Evolutionary conservation across 2,113 vertebrate genomes (phyloP), one percentile per base, ranked within the genome.

Genomic region (Athene cunicularia): DNA sequence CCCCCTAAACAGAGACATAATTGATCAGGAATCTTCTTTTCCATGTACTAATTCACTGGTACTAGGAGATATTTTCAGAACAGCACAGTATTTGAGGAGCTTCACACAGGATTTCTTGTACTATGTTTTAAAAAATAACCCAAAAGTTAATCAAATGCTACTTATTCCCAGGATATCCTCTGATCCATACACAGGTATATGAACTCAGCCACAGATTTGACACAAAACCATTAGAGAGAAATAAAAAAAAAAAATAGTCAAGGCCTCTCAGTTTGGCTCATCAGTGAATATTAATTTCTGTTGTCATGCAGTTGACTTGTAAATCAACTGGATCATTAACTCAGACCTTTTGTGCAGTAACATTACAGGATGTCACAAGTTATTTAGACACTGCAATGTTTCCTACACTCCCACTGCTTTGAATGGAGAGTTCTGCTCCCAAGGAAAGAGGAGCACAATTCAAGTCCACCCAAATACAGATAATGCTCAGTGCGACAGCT

Each of bases 291-390:
- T 97, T 96, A 95, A 96, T 96, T 95, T 82, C 49, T 87, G 4
- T 89, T 95, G 89, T 95, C 89, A 75, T 30, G 30, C 86, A 86
- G 93, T 47, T 94, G 93, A 90, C 94, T 93, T 95, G 91, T 94
- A 93, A 95, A 94, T 97, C 93, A 97, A 79, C 74, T 63, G 95
- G 86, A 80, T 95, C 97, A 90, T 95, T 96, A 96, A 97, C 89
- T 95, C 93, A 66, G 91, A 96, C 94, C 86, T 97, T 97, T 89
- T 66, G 30, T 58, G 87, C 79, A 55, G 58, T 62, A 90, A 63
- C 55, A 30, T 85, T 91, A 86, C 53, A 53, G 55, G 41, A 70
- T 75, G 66, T 56, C 80, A 73, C 74, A 58, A 70, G 89, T 91
- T 93, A 84, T 58, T 93, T 58, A 88, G 70, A 80, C 26, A 66